These are phyloP conservation scores for Frankliniella fusca DNA, from an alignment of 2,888 invertebrate species.

Conservation along the genomic window DNA sequence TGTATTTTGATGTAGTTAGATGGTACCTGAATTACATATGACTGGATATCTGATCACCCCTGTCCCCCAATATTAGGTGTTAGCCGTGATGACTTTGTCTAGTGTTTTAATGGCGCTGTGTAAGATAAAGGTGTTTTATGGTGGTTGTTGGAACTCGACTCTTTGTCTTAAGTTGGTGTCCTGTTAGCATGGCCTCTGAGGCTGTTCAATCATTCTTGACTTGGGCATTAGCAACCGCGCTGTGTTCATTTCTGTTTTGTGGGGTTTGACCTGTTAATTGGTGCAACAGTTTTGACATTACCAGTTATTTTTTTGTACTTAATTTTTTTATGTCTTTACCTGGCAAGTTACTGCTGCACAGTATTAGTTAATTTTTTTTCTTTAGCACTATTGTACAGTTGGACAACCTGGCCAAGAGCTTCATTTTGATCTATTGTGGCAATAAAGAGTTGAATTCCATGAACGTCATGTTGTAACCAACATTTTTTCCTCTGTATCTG, in stretches of 20 bases:
- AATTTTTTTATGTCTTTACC: slow-evolving; percentile 26
- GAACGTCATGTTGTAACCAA: background rate
- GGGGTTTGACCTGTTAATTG: slow-evolving; percentile 41
- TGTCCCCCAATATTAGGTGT: slow-evolving; percentile 19
- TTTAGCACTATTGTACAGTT: slow-evolving; percentile 29
- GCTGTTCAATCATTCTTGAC: slow-evolving; percentile 8
- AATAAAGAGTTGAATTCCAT: slow-evolving; percentile 25
- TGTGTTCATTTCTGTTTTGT: slow-evolving; percentile 31
- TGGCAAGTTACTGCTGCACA: slow-evolving; percentile 26
- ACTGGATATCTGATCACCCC: slow-evolving; percentile 21
- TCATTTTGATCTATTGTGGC: background rate
- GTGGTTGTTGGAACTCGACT: slow-evolving; percentile 19
- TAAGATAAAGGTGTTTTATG: slow-evolving; percentile 17
- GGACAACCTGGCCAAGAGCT: slow-evolving; percentile 18
- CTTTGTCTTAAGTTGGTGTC: slow-evolving; percentile 10
- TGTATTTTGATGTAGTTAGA: slow-evolving; percentile 25
- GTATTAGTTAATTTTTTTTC: slow-evolving; percentile 27
- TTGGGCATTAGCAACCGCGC: background rate
- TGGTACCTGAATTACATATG: slow-evolving; percentile 26
- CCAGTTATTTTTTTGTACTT: slow-evolving; percentile 27
- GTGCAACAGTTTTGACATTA: slow-evolving; percentile 22
- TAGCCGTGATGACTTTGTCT: slow-evolving; percentile 17
- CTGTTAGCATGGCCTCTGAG: background rate
- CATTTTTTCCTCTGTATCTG: background rate
- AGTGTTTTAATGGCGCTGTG: slow-evolving; percentile 22